These are phyloP conservation scores for Drosophila tripunctata DNA, from an alignment of 2,888 invertebrate genomes.

Conservation along the genomic window DNA sequence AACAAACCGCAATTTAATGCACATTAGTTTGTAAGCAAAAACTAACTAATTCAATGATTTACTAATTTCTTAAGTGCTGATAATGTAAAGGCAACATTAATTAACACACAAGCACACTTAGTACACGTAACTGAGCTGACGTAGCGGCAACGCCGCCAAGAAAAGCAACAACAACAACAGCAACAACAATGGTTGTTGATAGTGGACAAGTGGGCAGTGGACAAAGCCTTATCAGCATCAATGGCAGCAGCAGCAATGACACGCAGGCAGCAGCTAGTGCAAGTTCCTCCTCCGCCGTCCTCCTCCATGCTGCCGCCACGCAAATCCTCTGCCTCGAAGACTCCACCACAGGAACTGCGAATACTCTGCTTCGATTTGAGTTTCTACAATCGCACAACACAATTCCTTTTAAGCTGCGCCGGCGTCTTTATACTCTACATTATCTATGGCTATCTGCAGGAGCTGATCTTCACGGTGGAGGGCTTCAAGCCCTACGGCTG, in stretches of 20 bases:
- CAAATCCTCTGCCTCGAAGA: conserved; percentile 44
- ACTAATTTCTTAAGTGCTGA: no score
- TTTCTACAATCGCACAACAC: conserved; percentile 86
- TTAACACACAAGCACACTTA: conserved; percentile 1
- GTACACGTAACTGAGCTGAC: conserved; percentile 6
- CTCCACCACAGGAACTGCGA: conserved; percentile 85
- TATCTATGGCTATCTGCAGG: conserved; percentile 96
- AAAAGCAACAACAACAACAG: conserved; percentile 6
- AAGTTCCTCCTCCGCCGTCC: not conserved
- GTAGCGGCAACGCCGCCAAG: not conserved
- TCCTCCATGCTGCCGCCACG: conserved; percentile 19
- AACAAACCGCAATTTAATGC: no score
- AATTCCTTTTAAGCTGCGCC: conserved; percentile 90
- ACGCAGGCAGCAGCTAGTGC: conserved; percentile 7
- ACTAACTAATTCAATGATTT: no score
- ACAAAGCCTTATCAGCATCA: conserved; percentile 64
- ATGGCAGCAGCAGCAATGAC: conserved; percentile 19
- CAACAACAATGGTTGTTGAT: conserved; percentile 24
- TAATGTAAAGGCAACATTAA: no score
- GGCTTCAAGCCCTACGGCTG: conserved; percentile 95
- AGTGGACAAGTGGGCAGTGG: conserved; percentile 36
- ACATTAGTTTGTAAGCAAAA: no score
- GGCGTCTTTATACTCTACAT: conserved; percentile 95
- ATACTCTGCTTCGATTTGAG: conserved; percentile 91
- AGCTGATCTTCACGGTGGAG: conserved; percentile 95